These are phyloP conservation scores for Rhorus exstirpatorius DNA, from an alignment of 2,888 invertebrate genomes.

Conservation along the genomic window DNA sequence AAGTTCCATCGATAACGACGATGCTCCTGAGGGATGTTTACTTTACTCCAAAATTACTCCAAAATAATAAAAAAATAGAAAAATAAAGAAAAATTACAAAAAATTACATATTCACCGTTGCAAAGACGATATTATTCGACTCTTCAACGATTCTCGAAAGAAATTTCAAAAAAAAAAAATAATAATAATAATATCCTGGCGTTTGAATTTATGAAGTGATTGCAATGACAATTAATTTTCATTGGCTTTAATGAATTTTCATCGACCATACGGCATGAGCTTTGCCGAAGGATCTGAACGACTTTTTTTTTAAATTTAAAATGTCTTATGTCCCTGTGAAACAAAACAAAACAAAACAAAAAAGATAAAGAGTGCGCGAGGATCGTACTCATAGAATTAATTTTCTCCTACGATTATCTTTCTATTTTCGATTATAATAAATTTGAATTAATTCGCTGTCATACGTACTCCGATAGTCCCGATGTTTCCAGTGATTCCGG, in stretches of 20 bases:
- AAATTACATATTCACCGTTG: not conserved
- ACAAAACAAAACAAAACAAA: not conserved
- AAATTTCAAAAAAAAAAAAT: not conserved
- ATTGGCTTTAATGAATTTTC: not conserved
- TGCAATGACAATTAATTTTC: not conserved
- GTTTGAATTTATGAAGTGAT: not conserved
- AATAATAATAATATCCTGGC: not conserved
- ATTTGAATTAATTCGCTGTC: not conserved
- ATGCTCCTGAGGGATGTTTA: slow-evolving; percentile 86
- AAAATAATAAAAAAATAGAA: no score
- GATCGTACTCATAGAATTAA: not conserved
- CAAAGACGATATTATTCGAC: not conserved
- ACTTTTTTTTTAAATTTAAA: slow-evolving; percentile 12
- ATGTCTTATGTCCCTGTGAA: not conserved
- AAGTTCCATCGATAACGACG: slow-evolving; percentile 87
- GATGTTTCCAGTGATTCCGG: not conserved
- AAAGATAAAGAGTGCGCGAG: not conserved
- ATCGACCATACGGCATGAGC: slow-evolving; percentile 1
- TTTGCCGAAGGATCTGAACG: not conserved
- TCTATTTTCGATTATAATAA: slow-evolving; percentile 9
- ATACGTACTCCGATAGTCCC: not conserved
- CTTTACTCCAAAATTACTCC: slow-evolving; percentile 80
- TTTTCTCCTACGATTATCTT: slow-evolving; percentile 15
- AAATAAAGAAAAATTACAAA: no score
- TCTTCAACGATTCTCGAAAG: not conserved